Percentiles rank a stretch among this genome's conserved stretches.
These are phyloP conservation scores for Acronicta psi DNA, from an alignment of 2,888 invertebrate species.

Conservation along the genomic window DNA sequence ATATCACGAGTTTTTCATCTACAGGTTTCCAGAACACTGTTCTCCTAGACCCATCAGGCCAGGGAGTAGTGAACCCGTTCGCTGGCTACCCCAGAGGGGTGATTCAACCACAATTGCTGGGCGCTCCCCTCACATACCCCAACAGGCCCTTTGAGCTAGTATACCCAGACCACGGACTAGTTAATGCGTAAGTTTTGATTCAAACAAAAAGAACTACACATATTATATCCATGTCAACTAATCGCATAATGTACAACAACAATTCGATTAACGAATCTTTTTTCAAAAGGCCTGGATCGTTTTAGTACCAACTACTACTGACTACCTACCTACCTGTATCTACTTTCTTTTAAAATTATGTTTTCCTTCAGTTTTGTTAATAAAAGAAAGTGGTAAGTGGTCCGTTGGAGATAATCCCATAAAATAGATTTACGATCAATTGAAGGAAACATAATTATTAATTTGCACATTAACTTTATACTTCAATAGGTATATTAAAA, in stretches of 20 bases:
- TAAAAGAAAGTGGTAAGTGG: not conserved
- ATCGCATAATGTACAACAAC: no score
- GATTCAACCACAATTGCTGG: slow-evolving; percentile 60
- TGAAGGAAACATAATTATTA: not conserved
- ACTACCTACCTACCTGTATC: no score
- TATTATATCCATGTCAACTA: no score
- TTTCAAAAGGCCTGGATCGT: no score
- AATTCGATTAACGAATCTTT: no score
- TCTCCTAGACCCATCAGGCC: slow-evolving; percentile 73
- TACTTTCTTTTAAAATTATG: no score
- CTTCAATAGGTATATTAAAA: slow-evolving; percentile 3
- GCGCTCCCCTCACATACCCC: slow-evolving; percentile 57
- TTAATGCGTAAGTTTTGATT: slow-evolving; percentile 68
- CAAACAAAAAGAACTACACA: no score
- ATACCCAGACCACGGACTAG: slow-evolving; percentile 69
- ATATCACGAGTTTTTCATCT: not conserved
- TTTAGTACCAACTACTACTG: no score
- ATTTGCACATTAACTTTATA: not conserved
- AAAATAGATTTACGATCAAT: slow-evolving; percentile 5
- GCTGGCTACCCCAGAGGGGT: slow-evolving; percentile 65
- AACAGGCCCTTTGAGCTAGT: slow-evolving; percentile 72
- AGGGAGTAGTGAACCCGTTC: slow-evolving; percentile 65
- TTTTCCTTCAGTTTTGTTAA: not conserved
- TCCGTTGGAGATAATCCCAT: slow-evolving; percentile 2
- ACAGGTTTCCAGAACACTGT: slow-evolving; percentile 79